These are phyloP conservation scores for Marcusenius ussheri DNA, from an alignment of 2,113 vertebrate species.

Conservation along the genomic window DNA sequence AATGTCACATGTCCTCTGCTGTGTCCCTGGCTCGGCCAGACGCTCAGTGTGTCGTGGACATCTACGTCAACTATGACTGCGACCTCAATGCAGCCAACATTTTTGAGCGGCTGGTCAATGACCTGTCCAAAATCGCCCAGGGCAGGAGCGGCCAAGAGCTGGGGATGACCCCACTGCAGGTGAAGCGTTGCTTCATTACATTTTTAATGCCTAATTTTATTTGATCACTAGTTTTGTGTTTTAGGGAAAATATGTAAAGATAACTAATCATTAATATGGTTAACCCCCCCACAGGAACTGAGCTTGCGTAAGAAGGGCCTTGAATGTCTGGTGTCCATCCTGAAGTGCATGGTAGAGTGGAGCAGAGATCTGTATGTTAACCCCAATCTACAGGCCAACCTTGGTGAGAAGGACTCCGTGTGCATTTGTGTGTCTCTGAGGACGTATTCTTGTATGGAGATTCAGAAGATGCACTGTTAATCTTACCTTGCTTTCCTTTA, in stretches of 20 bases:
- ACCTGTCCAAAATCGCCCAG: slow-evolving; percentile 94
- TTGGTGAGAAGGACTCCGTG: slow-evolving; percentile 65
- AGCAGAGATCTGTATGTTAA: slow-evolving; percentile 97
- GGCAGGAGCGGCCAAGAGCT: slow-evolving; percentile 92
- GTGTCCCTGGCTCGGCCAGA: slow-evolving; percentile 54
- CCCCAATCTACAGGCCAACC: slow-evolving; percentile 83
- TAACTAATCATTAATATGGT: not conserved
- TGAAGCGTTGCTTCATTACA: slow-evolving; percentile 36
- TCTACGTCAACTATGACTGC: slow-evolving; percentile 98
- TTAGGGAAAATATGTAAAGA: not conserved
- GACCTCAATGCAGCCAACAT: slow-evolving; percentile 97
- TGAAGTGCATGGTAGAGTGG: slow-evolving; percentile 99
- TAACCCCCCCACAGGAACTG: slow-evolving; percentile 66
- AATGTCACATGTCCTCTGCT: not conserved
- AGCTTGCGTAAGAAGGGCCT: slow-evolving; percentile 94
- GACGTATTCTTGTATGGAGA: not conserved
- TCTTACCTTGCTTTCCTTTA: not conserved
- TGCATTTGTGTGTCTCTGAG: not conserved
- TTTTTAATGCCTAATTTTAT: not conserved
- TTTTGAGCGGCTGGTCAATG: slow-evolving; percentile 92
- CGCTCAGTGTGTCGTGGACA: slow-evolving; percentile 97
- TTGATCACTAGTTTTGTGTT: not conserved
- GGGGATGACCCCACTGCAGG: slow-evolving; percentile 91
- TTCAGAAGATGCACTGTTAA: not conserved
- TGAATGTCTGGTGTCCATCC: slow-evolving; percentile 92